phyloP scores from a whole-genome alignment of 2,888 invertebrate species.

The Ophion ventricosus region DNA sequence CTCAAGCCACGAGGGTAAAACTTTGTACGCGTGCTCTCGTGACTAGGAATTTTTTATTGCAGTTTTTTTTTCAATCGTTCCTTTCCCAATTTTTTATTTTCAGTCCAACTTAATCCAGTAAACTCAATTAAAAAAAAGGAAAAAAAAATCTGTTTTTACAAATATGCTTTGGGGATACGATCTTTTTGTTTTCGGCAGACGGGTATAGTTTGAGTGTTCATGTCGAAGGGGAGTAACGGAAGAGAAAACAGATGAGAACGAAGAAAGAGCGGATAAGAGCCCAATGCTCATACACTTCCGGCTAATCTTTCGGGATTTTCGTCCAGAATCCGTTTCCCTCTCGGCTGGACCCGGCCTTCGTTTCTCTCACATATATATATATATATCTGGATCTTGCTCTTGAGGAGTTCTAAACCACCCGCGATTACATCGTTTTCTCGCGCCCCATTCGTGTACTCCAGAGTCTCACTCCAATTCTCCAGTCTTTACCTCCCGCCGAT shows the following conservation, averaged over 20 bases:
- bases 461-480: conserved; percentile 39
- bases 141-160: background rate
- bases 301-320: conserved; percentile 65
- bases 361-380: conserved; percentile 5
- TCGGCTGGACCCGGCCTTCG: conserved; percentile 33
- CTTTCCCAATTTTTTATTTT: background rate
- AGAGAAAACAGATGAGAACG: conserved; percentile 19
- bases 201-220: conserved; percentile 26
- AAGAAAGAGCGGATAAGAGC: conserved; percentile 56
- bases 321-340: conserved; percentile 59
- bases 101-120: background rate
- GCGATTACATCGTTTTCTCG: conserved; percentile 53
- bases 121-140: conserved; percentile 13
- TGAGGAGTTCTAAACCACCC: conserved; percentile 29
- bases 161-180: conserved; percentile 23
- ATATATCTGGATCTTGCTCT: conserved; percentile 18
- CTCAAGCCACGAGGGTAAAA: too few relatives aligned
- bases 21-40: too few relatives aligned
- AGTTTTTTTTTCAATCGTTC: too few relatives aligned
- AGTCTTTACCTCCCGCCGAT: conserved; percentile 26
- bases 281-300: conserved; percentile 65
- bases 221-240: conserved; percentile 29
- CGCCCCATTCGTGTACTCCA: conserved; percentile 17
- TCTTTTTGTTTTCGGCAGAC: conserved; percentile 18
- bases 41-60: too few relatives aligned